Evolutionary conservation across 2,113 vertebrate species (phyloP), one percentile per base, ranked within the genome.

Genomic region (Melanostigma gelatinosum): DNA sequence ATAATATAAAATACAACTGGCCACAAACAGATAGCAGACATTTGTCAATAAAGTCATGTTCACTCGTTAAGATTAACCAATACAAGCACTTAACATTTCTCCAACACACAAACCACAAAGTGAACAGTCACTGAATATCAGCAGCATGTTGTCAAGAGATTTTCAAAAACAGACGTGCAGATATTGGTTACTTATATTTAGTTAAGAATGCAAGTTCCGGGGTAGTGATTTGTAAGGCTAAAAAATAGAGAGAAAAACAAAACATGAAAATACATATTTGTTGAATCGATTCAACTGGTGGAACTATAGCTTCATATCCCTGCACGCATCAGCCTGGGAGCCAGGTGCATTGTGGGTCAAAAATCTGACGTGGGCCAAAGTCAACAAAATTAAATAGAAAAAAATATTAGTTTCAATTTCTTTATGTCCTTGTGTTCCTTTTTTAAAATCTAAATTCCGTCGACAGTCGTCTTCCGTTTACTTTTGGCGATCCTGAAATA

Each of bases 401-500:
- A 92, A 88, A 91, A 92, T 89, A 93, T 88, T 90, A 86, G 85
- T 93, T 88, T 89, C 79, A 67, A 84, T 93, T 87, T 89, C 75
- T 91, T 88, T 80, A 83, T 87, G 92, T 93, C 88, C 92, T 88
- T 84, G 81, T 93, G 90, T 92, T 85, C 88, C 87, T 77, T 85
- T 79, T 93, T 84, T 92, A 90, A 85, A 90, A 90, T 88, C 80
- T 90, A 73, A 85, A 90, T 91, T 88, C 90, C 65, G 2, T 55
- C 15, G 15, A 44, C 46, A 85, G 92, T 87, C 85, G 90, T 92
- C 94, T 95, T 93, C 89, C 93, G 95, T 95, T 97, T 96, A 97
- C 93, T 97, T 95, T 96, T 98, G 97, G 87, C 96, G 97, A 93
- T 99, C 98, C 98, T 99, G 93, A 4, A 87, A 40, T 15, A 15